These are phyloP conservation scores for Thamnophis elegans DNA, from an alignment of 2,797 vertebrate species.

Conservation along the genomic window DNA sequence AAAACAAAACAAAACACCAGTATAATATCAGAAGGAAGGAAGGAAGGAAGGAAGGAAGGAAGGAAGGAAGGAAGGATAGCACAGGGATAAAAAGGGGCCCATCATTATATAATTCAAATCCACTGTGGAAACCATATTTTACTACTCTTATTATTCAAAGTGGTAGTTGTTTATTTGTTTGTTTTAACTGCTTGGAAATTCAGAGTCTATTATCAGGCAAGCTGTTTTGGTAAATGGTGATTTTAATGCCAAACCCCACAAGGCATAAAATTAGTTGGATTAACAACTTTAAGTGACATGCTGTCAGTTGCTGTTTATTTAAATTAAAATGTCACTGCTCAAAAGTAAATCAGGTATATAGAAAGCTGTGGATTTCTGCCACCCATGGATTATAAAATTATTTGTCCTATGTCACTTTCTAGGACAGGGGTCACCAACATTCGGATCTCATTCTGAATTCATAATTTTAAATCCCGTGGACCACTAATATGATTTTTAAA, in stretches of 20 bases:
- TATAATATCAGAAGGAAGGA: neutral
- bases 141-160: slow-evolving; percentile 22
- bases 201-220: slow-evolving; percentile 70
- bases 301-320: slow-evolving; percentile 78
- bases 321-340: slow-evolving; percentile 77
- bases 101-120: neutral
- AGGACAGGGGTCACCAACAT: too few relatives aligned
- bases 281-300: slow-evolving; percentile 73
- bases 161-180: neutral
- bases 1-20: too few relatives aligned
- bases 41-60: neutral
- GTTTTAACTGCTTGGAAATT: slow-evolving; percentile 20
- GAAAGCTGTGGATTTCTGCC: slow-evolving; percentile 66
- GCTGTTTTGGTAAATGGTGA: slow-evolving; percentile 64
- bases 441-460: too few relatives aligned
- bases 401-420: slow-evolving; percentile 42
- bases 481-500: too few relatives aligned
- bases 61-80: neutral
- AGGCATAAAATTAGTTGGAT: slow-evolving; percentile 73
- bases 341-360: slow-evolving; percentile 76
- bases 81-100: neutral
- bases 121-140: slow-evolving; percentile 7
- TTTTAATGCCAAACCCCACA: slow-evolving; percentile 73
- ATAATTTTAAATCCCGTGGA: too few relatives aligned
- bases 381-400: slow-evolving; percentile 60